Evolutionary conservation across 2,797 vertebrate genomes (phyloP).

Genomic region (Benthosema pterotum): DNA sequence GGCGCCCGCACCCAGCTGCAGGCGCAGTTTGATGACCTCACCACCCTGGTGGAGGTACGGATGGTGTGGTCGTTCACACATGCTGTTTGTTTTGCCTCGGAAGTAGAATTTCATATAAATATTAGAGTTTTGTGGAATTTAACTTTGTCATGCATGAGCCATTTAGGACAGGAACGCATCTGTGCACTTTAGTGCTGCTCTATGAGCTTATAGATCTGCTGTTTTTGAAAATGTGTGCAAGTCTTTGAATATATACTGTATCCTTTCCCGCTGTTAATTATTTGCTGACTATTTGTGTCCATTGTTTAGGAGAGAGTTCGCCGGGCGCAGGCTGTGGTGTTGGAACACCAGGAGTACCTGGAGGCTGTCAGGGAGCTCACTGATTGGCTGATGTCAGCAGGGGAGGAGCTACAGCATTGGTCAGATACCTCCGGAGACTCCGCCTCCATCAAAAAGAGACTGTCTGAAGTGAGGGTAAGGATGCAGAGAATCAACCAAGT

Average conservation of each 20-base stretch:
- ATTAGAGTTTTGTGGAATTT: background rate
- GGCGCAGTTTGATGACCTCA: constrained; percentile 89
- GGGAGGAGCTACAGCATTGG: constrained; percentile 96
- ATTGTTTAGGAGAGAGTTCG: constrained; percentile 88
- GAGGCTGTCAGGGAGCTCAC: constrained; percentile 94
- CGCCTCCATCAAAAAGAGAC: constrained; percentile 84
- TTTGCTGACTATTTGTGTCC: constrained; percentile 6
- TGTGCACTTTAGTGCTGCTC: too few species aligned
- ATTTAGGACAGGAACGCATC: too few species aligned
- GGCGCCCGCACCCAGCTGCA: constrained; percentile 85
- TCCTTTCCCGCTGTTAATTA: too few species aligned
- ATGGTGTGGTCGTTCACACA: background rate
- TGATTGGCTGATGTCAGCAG: constrained; percentile 94
- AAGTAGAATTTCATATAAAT: background rate
- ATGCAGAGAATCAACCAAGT: constrained; percentile 17
- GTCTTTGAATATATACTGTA: too few species aligned
- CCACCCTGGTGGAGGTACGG: constrained; percentile 88
- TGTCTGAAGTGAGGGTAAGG: constrained; percentile 91
- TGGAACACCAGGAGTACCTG: constrained; percentile 93
- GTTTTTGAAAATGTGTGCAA: too few species aligned
- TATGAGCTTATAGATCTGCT: too few species aligned
- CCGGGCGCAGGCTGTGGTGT: constrained; percentile 88
- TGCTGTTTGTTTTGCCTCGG: background rate
- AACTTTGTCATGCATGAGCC: background rate
- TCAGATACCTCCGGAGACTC: constrained; percentile 90